phyloP scores from a whole-genome alignment of 2,888 invertebrate genomes.

The Subacronicta megacephala region DNA sequence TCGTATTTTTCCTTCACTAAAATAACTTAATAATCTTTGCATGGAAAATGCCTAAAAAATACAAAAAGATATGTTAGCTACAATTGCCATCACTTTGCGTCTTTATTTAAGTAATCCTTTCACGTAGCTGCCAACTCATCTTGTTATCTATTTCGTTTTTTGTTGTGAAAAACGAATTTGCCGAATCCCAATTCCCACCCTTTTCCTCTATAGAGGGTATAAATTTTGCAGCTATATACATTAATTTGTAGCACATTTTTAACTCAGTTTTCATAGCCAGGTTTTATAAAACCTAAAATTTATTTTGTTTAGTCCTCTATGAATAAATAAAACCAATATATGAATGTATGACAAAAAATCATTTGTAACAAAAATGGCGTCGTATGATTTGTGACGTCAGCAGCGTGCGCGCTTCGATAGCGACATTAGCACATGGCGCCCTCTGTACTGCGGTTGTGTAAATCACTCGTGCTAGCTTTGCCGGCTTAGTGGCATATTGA shows the following conservation, averaged over 20 bases:
- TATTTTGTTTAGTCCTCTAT: background rate
- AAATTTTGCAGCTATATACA: constrained; percentile 8
- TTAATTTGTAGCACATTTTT: constrained; percentile 9
- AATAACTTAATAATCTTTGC: no score
- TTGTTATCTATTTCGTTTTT: constrained; percentile 50
- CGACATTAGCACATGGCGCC: constrained; percentile 36
- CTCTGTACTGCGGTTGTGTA: constrained; percentile 45
- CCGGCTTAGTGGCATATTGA: constrained; percentile 33
- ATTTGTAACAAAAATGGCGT: constrained; percentile 61
- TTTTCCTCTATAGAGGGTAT: constrained; percentile 21
- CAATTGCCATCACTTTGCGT: constrained; percentile 30
- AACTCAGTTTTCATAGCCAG: background rate
- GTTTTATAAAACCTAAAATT: background rate
- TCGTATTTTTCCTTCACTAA: no score
- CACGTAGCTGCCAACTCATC: constrained; percentile 49
- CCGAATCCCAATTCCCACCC: constrained; percentile 26
- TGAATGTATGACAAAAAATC: constrained; percentile 24
- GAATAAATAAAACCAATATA: constrained; percentile 21
- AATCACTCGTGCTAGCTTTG: constrained; percentile 36
- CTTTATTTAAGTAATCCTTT: constrained; percentile 27
- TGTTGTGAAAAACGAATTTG: constrained; percentile 39
- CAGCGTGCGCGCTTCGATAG: constrained; percentile 31
- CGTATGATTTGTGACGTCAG: constrained; percentile 61
- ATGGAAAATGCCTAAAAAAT: no score
- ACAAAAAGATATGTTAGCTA: no score